A percentile compares a stretch with the other conserved stretches of the same genome.
Evolutionary conservation across 2,113 vertebrate genomes (phyloP).

Genomic region (Acanthochromis polyacanthus): DNA sequence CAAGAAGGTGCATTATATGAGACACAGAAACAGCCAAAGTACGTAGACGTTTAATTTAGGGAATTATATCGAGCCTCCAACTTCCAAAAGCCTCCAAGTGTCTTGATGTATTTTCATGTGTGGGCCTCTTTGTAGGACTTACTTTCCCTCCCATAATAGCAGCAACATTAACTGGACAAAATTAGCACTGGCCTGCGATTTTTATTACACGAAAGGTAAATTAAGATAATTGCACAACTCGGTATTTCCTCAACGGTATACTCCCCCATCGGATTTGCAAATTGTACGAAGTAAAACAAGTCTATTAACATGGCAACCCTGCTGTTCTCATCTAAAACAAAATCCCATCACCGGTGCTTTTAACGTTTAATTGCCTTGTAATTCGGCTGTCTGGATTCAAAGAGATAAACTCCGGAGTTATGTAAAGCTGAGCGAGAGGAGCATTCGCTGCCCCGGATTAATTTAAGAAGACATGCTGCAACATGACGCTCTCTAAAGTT

Average conservation of each 20-base stretch:
- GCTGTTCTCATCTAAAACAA: conserved; percentile 27
- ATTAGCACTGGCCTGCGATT: not conserved
- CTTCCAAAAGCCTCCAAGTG: conserved; percentile 25
- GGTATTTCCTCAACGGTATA: conserved; percentile 44
- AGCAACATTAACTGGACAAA: conserved; percentile 17
- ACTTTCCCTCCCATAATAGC: conserved; percentile 14
- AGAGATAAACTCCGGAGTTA: not conserved
- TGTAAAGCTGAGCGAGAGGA: not conserved
- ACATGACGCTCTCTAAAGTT: not conserved
- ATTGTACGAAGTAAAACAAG: conserved; percentile 3
- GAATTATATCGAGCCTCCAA: conserved; percentile 40
- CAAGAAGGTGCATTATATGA: conserved; percentile 31
- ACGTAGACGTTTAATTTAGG: conserved; percentile 41
- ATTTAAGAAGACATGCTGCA: conserved; percentile 1
- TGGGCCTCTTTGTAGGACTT: conserved; percentile 17
- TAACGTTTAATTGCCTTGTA: conserved; percentile 25
- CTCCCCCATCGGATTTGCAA: conserved; percentile 23
- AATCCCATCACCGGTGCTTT: conserved; percentile 20
- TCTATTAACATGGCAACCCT: conserved; percentile 10
- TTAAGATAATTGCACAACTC: conserved; percentile 37
- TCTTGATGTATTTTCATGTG: conserved; percentile 31
- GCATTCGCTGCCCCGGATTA: not conserved
- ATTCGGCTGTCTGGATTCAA: conserved; percentile 26
- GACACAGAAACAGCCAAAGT: conserved; percentile 10
- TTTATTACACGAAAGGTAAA: conserved; percentile 38